Percentiles rank a stretch among this genome's conserved stretches.
These are phyloP conservation scores for Trissolcus japonicus DNA, from an alignment of 2,888 invertebrate genomes.

Conservation along the genomic window DNA sequence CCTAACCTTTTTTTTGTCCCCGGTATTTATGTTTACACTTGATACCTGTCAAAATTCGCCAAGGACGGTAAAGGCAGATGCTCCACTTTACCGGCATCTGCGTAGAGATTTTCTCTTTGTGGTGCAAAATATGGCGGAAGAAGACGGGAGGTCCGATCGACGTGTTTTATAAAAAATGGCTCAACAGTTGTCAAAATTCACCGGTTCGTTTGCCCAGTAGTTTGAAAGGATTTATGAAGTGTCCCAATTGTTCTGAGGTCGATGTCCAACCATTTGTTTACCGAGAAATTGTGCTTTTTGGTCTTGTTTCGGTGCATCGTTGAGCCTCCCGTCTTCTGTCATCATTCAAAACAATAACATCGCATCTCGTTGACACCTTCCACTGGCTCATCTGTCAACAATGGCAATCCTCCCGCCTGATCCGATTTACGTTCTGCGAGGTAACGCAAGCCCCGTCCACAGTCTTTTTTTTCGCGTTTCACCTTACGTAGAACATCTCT, in stretches of 20 bases:
- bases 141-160: constrained; percentile 59
- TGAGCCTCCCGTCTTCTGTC: constrained; percentile 61
- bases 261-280: constrained; percentile 7
- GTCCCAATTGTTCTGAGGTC: constrained; percentile 10
- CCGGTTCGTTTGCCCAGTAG: constrained; percentile 16
- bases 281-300: constrained; percentile 17
- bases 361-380: neutral
- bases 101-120: neutral
- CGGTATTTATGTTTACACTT: too few relatives aligned
- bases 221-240: constrained; percentile 12
- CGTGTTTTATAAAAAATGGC: constrained; percentile 51
- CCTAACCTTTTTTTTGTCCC: too few relatives aligned
- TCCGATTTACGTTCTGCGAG: constrained; percentile 85
- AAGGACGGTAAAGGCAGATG: too few relatives aligned
- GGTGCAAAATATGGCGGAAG: constrained; percentile 50
- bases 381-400: neutral
- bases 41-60: too few relatives aligned
- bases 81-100: too few relatives aligned
- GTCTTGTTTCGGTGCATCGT: constrained; percentile 48
- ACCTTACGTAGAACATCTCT: constrained; percentile 78
- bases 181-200: constrained; percentile 52
- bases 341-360: constrained; percentile 9
- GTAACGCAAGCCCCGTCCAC: constrained; percentile 85
- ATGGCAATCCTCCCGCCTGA: constrained; percentile 86
- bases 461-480: constrained; percentile 80